A percentile compares a stretch with the other conserved stretches of the same genome.
Evolutionary conservation across 2,888 invertebrate species (phyloP).

Genomic region (Choristoneura rosaceana): DNA sequence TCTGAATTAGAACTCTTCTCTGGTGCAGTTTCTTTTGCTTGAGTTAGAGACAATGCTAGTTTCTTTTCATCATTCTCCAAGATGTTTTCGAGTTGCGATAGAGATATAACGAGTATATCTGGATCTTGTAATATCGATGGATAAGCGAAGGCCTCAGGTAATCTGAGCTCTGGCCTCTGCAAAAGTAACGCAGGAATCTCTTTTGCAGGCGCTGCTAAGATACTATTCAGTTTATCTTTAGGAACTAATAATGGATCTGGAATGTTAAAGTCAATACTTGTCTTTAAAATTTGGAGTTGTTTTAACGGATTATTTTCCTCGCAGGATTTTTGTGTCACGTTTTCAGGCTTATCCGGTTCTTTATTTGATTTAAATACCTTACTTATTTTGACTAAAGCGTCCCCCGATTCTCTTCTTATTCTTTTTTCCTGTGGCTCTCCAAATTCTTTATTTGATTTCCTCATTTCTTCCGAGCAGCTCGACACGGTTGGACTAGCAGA

Average conservation of each 20-base stretch:
- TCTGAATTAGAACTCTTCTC: conserved; percentile 57
- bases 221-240: conserved; percentile 89
- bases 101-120: conserved; percentile 91
- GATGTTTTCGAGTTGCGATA: conserved; percentile 89
- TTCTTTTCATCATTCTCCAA: conserved; percentile 81
- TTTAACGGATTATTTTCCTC: conserved; percentile 88
- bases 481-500: conserved; percentile 90
- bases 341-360: conserved; percentile 65
- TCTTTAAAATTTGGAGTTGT: conserved; percentile 89
- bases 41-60: conserved; percentile 51
- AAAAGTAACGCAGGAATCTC: conserved; percentile 91
- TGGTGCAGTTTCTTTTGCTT: conserved; percentile 54
- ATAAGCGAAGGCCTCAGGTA: conserved; percentile 90
- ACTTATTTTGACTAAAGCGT: conserved; percentile 71
- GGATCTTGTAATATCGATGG: conserved; percentile 91
- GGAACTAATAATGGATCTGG: conserved; percentile 94
- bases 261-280: conserved; percentile 88
- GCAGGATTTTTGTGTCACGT: conserved; percentile 56
- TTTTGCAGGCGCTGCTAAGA: conserved; percentile 89
- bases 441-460: conserved; percentile 83
- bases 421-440: conserved; percentile 79
- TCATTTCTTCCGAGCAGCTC: conserved; percentile 90
- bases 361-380: conserved; percentile 71
- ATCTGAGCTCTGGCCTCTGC: conserved; percentile 89
- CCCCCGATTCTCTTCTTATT: conserved; percentile 67